These are phyloP conservation scores for Ahaetulla prasina DNA, from an alignment of 2,113 vertebrate genomes.

Conservation along the genomic window DNA sequence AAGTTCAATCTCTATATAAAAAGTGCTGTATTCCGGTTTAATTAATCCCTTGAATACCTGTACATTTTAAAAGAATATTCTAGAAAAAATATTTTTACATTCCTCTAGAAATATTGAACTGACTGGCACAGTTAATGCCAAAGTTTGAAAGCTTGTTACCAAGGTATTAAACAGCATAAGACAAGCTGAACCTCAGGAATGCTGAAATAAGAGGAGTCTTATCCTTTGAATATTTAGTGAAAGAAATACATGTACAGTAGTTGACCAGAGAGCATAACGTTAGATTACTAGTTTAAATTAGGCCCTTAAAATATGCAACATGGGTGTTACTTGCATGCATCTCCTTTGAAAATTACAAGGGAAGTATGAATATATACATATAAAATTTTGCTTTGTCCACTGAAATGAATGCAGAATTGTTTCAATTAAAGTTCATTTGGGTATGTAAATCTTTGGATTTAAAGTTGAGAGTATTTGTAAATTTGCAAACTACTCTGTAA, in stretches of 20 bases:
- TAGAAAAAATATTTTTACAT: slow-evolving; percentile 62
- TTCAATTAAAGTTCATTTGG: not conserved
- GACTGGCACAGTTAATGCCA: slow-evolving; percentile 34
- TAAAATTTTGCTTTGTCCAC: not conserved
- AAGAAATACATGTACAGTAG: not conserved
- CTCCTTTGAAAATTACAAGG: not conserved
- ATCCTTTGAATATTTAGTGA: not conserved
- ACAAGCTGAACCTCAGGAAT: not conserved
- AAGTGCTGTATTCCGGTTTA: slow-evolving; percentile 48
- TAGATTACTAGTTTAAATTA: not conserved
- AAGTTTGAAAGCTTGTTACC: slow-evolving; percentile 28
- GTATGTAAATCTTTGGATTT: not conserved
- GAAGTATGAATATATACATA: not conserved
- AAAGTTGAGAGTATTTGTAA: not conserved
- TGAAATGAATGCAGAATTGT: not conserved
- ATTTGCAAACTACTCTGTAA: not conserved
- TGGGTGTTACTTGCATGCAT: not conserved
- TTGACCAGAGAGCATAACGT: not conserved
- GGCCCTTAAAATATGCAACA: not conserved
- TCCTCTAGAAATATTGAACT: slow-evolving; percentile 50
- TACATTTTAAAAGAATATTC: slow-evolving; percentile 48
- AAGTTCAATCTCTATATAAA: slow-evolving; percentile 53
- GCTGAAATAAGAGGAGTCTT: not conserved
- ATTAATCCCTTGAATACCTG: slow-evolving; percentile 59
- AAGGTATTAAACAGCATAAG: slow-evolving; percentile 38